Evolutionary conservation across 2,797 vertebrate genomes (phyloP).

Genomic region (Heteromormyrus szaboi): DNA sequence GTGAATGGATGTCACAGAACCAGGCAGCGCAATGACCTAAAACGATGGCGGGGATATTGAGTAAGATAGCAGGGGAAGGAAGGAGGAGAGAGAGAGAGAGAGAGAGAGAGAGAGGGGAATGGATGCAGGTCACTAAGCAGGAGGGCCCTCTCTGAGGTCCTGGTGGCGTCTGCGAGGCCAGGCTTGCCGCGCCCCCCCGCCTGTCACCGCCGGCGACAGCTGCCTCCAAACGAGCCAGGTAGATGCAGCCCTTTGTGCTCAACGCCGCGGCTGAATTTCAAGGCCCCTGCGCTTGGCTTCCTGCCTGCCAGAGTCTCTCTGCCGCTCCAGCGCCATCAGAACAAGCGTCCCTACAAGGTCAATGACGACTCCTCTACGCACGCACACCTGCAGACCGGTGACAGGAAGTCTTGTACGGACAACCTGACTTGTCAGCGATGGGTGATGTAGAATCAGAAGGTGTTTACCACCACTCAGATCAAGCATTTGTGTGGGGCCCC

Average conservation of each 20-base stretch:
- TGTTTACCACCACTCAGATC: background rate
- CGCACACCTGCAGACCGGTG: background rate
- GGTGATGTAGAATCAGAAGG: background rate
- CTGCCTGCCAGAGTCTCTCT: background rate
- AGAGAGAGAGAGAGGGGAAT: conserved; percentile 22
- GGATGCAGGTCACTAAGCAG: background rate
- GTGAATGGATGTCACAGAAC: background rate
- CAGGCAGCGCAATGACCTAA: conserved; percentile 7
- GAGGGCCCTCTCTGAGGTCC: background rate
- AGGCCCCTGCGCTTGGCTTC: background rate
- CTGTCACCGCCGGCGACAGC: background rate
- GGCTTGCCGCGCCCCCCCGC: background rate
- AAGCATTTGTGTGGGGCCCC: background rate
- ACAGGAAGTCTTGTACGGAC: background rate
- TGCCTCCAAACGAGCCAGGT: background rate
- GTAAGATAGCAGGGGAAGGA: conserved; percentile 19
- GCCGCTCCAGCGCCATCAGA: background rate
- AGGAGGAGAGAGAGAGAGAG: conserved; percentile 20
- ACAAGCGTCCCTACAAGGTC: background rate
- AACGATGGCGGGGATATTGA: conserved; percentile 24
- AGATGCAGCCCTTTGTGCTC: background rate
- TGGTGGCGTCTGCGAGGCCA: background rate
- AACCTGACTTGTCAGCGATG: background rate
- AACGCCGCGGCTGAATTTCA: background rate
- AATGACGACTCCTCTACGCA: background rate